Percentiles rank a stretch among this genome's conserved stretches.
Conservation (phyloP, 2,888 invertebrate species). For the Dryobota labecula region DNA sequence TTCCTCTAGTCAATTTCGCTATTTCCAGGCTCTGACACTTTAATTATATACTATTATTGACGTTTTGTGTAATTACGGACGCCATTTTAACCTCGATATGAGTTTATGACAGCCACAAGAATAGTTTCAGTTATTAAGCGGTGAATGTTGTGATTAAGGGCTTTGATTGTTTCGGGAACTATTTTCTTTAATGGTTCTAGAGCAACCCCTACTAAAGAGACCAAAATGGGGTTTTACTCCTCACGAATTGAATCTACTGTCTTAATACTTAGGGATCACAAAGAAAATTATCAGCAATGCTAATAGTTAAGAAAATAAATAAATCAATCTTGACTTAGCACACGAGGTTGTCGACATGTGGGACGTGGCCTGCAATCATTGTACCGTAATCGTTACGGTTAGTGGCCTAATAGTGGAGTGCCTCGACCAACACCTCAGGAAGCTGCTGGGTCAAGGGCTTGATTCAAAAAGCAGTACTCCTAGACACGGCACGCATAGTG, state of each 20-base stretch:
- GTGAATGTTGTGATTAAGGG: conserved; percentile 4
- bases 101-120: conserved; percentile 31
- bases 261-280: background rate
- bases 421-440: too few relatives aligned
- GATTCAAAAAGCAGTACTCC: too few relatives aligned
- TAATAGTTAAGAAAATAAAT: too few relatives aligned
- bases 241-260: background rate
- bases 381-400: too few relatives aligned
- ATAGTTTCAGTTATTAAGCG: conserved; percentile 30
- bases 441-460: too few relatives aligned
- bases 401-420: too few relatives aligned
- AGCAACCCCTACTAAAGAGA: background rate
- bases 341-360: too few relatives aligned
- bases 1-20: conserved; percentile 49
- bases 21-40: conserved; percentile 40
- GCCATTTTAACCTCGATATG: conserved; percentile 36
- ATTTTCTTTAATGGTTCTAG: conserved; percentile 15
- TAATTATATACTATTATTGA: conserved; percentile 57
- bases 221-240: background rate
- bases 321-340: too few relatives aligned
- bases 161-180: background rate
- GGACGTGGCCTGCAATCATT: too few relatives aligned
- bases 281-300: background rate
- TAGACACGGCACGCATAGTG: too few relatives aligned
- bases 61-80: conserved; percentile 40